phyloP scores from a whole-genome alignment of 2,888 invertebrate species.

The Agrotis ipsilon region DNA sequence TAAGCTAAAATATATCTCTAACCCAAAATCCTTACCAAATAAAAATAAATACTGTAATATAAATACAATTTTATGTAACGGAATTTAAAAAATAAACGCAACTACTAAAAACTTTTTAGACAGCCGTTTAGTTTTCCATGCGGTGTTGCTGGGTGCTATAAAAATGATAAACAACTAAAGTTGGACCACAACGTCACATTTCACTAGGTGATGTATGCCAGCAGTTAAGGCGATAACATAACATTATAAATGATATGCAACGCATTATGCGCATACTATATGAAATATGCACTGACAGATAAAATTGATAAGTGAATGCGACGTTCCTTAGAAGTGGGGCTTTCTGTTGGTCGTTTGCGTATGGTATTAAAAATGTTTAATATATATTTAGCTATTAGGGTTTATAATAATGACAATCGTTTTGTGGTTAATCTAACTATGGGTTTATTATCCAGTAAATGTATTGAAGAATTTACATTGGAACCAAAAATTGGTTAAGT shows the following conservation, averaged over 20 bases:
- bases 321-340: constrained; percentile 26
- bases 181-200: constrained; percentile 62
- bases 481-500: no score
- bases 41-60: background rate
- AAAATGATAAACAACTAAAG: constrained; percentile 68
- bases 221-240: constrained; percentile 62
- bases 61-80: background rate
- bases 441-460: no score
- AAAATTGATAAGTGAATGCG: constrained; percentile 59
- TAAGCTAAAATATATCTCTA: background rate
- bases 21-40: background rate
- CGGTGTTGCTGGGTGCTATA: constrained; percentile 61
- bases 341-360: constrained; percentile 10
- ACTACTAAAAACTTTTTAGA: constrained; percentile 49
- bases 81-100: constrained; percentile 35
- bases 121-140: constrained; percentile 49
- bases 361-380: constrained; percentile 20
- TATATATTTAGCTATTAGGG: no score
- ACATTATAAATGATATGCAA: constrained; percentile 64
- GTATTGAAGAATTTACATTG: no score
- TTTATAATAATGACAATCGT: no score
- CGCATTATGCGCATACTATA: constrained; percentile 53
- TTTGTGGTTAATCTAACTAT: no score
- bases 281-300: constrained; percentile 59
- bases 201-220: constrained; percentile 61